Evolutionary conservation across 2,888 invertebrate species (phyloP), one percentile per base, ranked within the genome.

Genomic region (Lepidocyrtinus sp.): DNA sequence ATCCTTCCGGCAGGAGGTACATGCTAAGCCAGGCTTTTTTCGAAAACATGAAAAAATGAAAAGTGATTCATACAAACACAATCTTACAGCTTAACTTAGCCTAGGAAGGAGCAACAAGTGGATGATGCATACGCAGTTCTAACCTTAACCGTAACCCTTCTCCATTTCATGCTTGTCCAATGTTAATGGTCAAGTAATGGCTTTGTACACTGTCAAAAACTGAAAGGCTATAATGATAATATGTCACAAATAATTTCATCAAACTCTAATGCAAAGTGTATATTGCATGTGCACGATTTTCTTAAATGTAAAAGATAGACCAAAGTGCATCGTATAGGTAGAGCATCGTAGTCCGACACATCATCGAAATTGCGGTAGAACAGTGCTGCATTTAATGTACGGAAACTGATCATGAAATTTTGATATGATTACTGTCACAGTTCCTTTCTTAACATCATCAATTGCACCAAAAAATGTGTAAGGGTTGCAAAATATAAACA

Each of bases 1-100:
- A 71, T 71, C 71, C 71, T 71, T 71, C 71, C 71, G 71, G 71
- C 63, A 46, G 15, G 26, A 64, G 1, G 64, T 7, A 62, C 5
- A 2, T 36, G 12, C 36, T 36, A 7, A 36, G 36, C 36, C 36
- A 36, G 36, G 5, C 12, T 36, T n/a, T n/a, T n/a, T n/a, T n/a
- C n/a, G n/a, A n/a, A n/a, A n/a, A n/a, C n/a, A n/a, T n/a, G 36
- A 36, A 36, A 5, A 36, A 36, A 36, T 36, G 36, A 36, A 36
- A 36, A 36, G 5, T 36, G 5, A 12, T 36, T 36, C 36, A 7
- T 36, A 36, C 36, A 36, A 36, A 36, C n/a, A n/a, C n/a, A n/a
- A n/a, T n/a, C n/a, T n/a, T n/a, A n/a, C n/a, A n/a, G n/a, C n/a
- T n/a, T n/a, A n/a, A 36, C 5, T 36, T 12, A 36, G 15, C 50